Conservation (phyloP, 2,888 invertebrate genomes). For the Xestobium rufovillosum region DNA sequence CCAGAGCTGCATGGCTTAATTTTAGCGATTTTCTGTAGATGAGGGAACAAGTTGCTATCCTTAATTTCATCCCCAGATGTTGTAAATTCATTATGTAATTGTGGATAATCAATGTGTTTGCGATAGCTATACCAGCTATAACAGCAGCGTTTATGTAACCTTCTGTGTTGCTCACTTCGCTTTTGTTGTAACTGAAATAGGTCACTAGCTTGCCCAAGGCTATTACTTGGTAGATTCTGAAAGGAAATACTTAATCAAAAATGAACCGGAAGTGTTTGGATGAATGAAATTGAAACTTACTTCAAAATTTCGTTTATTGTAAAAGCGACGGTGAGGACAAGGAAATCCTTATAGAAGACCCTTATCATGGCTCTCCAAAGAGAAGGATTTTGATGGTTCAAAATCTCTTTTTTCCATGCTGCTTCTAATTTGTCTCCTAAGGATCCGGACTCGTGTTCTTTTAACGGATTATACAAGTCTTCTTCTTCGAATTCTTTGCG, state of each 20-base stretch:
- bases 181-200: conserved; percentile 27
- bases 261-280: neutral
- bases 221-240: conserved; percentile 31
- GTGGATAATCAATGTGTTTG: conserved; percentile 59
- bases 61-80: conserved; percentile 75
- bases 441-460: conserved; percentile 41
- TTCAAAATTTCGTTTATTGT: conserved; percentile 1
- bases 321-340: no score
- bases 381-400: conserved; percentile 26
- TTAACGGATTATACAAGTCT: conserved; percentile 46
- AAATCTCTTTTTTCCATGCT: conserved; percentile 32
- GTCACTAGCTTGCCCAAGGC: conserved; percentile 30
- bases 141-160: conserved; percentile 28
- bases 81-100: conserved; percentile 83
- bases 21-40: conserved; percentile 66
- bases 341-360: no score
- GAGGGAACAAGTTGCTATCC: conserved; percentile 75
- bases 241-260: conserved; percentile 12
- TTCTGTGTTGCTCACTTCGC: conserved; percentile 21
- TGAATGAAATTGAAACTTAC: neutral
- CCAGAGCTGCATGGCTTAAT: conserved; percentile 73
- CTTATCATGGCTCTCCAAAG: no score
- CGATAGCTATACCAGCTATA: conserved; percentile 38
- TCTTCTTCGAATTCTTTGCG: conserved; percentile 44
- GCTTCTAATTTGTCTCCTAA: conserved; percentile 43